A percentile compares a stretch with the other conserved stretches of the same genome.
These are phyloP conservation scores for Gasteruption jaculator DNA, from an alignment of 2,888 invertebrate species.

Conservation along the genomic window DNA sequence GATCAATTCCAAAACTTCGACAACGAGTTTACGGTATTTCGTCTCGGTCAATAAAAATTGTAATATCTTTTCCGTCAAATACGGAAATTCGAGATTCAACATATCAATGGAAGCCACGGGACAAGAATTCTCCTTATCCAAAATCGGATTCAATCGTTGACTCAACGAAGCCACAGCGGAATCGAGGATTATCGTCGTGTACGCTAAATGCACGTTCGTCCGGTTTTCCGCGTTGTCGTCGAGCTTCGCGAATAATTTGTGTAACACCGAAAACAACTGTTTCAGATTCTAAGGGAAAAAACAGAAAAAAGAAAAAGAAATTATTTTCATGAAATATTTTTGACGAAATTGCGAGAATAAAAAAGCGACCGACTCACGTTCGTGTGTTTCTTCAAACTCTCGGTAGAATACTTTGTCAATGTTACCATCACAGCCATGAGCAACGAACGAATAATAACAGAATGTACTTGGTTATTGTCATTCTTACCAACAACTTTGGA, in stretches of 20 bases:
- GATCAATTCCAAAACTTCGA: conserved; percentile 22
- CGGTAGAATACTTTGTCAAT: conserved; percentile 20
- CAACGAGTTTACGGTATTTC: conserved; percentile 22
- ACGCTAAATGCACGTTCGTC: conserved; percentile 15
- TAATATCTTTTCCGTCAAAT: conserved; percentile 25
- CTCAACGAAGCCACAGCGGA: conserved; percentile 27
- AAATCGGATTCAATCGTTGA: conserved; percentile 17
- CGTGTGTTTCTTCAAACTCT: conserved; percentile 19
- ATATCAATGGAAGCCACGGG: conserved; percentile 9
- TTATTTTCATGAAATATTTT: neutral
- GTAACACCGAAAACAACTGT: conserved; percentile 18
- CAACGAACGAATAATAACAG: conserved; percentile 23
- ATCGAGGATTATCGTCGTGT: conserved; percentile 27
- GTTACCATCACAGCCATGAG: conserved; percentile 26
- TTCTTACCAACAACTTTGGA: conserved; percentile 23
- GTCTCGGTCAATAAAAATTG: conserved; percentile 22
- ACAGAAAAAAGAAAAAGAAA: conserved; percentile 1
- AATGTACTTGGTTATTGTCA: conserved; percentile 22
- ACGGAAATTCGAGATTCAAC: conserved; percentile 23
- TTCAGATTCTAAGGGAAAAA: conserved; percentile 26
- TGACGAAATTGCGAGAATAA: neutral
- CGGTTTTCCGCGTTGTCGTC: conserved; percentile 13
- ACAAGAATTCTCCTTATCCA: conserved; percentile 14
- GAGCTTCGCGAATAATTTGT: conserved; percentile 21
- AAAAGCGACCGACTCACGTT: conserved; percentile 23